phyloP scores from a whole-genome alignment of 1,140 invertebrate genomes.

The Probaryconus sp. region DNA sequence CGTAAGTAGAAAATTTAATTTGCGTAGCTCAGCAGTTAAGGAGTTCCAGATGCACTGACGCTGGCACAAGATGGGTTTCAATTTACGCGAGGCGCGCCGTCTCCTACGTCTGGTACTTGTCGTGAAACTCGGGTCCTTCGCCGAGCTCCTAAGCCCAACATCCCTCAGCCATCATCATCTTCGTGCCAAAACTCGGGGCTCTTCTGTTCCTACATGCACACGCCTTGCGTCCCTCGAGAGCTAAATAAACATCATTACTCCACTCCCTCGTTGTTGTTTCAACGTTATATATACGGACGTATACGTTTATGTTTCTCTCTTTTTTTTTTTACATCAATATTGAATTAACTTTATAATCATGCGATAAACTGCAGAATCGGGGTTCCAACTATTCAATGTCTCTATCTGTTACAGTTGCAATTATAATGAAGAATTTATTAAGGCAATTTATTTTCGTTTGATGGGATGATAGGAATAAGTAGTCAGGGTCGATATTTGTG shows the following conservation, averaged over 20 bases:
- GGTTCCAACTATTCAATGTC: not conserved
- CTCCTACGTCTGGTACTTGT: slow-evolving; percentile 59
- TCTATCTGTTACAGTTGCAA: too few relatives aligned
- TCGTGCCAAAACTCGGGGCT: slow-evolving; percentile 69
- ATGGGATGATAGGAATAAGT: too few relatives aligned
- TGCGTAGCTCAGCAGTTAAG: slow-evolving; percentile 74
- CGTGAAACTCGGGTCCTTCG: slow-evolving; percentile 55
- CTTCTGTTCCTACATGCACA: slow-evolving; percentile 62
- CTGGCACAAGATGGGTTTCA: slow-evolving; percentile 70
- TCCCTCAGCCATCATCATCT: slow-evolving; percentile 66
- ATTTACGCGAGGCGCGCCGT: slow-evolving; percentile 65
- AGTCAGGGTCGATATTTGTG: too few relatives aligned
- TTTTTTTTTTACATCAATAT: slow-evolving; percentile 17
- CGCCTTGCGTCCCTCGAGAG: slow-evolving; percentile 67
- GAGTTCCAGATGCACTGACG: slow-evolving; percentile 69
- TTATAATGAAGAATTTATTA: too few relatives aligned
- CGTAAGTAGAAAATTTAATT: slow-evolving; percentile 77
- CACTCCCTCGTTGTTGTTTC: slow-evolving; percentile 44
- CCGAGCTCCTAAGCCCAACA: slow-evolving; percentile 52
- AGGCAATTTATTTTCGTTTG: too few relatives aligned
- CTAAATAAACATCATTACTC: slow-evolving; percentile 76
- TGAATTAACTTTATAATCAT: slow-evolving; percentile 30
- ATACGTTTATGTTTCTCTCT: slow-evolving; percentile 5
- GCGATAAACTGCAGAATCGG: slow-evolving; percentile 8
- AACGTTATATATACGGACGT: slow-evolving; percentile 17